Conservation (phyloP, 2,888 invertebrate genomes). For the Gordius sp. region DNA sequence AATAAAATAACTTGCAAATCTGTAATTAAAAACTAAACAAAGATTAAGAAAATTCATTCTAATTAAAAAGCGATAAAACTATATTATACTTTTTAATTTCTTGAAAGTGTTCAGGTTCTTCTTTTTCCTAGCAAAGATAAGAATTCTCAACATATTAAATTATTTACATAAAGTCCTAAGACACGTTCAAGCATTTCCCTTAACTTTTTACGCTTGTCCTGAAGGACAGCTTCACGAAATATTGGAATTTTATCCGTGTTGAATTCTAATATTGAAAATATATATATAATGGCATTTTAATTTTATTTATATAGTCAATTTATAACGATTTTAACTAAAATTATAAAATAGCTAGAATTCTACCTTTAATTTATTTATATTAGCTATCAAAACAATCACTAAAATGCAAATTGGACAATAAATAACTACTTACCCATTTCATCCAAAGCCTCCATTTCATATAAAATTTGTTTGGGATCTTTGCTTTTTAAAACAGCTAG, state of each 20-base stretch:
- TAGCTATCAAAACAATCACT: too few species aligned
- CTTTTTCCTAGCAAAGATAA: conserved; percentile 13
- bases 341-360: too few species aligned
- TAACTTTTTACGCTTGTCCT: background rate
- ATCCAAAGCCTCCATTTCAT: conserved; percentile 86
- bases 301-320: too few species aligned
- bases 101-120: background rate
- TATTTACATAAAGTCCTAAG: conserved; percentile 6
- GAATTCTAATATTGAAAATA: background rate
- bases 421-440: conserved; percentile 91
- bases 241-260: conserved; percentile 7
- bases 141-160: background rate
- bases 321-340: too few species aligned
- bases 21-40: too few species aligned
- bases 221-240: background rate
- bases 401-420: too few species aligned
- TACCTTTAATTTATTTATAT: too few species aligned
- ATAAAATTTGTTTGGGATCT: conserved; percentile 72
- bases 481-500: conserved; percentile 89
- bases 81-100: conserved; percentile 12
- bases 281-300: too few species aligned
- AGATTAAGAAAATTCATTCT: too few species aligned
- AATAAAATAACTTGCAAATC: too few species aligned
- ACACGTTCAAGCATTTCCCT: background rate
- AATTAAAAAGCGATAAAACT: too few species aligned